Conservation (phyloP, 1,140 invertebrate species). For the Goniozus legneri region DNA sequence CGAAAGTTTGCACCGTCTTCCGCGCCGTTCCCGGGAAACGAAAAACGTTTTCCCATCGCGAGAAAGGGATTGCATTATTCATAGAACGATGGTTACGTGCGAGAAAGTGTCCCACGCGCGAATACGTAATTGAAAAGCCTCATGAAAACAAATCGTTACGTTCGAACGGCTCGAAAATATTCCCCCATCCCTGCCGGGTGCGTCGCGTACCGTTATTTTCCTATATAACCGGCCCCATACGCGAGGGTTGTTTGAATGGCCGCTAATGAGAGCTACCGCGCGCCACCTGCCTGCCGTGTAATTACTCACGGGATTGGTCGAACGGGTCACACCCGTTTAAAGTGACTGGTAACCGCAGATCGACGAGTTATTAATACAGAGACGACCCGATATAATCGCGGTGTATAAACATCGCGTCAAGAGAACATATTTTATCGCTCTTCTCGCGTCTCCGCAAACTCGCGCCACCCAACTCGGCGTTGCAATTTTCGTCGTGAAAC, state of each 20-base stretch:
- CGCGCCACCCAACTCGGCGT: too few relatives aligned
- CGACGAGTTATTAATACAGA: constrained; percentile 21
- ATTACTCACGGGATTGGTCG: constrained; percentile 25
- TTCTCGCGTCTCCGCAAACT: too few relatives aligned
- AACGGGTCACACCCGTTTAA: constrained; percentile 18
- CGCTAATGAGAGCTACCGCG: constrained; percentile 23
- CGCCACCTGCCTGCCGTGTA: constrained; percentile 16
- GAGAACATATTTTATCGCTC: too few relatives aligned
- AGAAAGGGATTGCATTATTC: constrained; percentile 27
- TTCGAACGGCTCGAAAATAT: constrained; percentile 7
- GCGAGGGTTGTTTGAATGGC: constrained; percentile 18
- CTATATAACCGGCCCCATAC: too few relatives aligned
- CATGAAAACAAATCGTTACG: constrained; percentile 15
- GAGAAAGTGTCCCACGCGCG: neutral
- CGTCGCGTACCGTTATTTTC: too few relatives aligned
- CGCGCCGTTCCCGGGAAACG: constrained; percentile 10
- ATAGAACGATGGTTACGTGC: constrained; percentile 1
- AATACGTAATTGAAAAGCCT: constrained; percentile 15
- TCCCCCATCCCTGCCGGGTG: neutral
- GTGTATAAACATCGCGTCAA: constrained; percentile 17
- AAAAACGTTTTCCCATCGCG: constrained; percentile 20
- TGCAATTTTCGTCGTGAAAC: too few relatives aligned
- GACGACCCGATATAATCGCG: too few relatives aligned
- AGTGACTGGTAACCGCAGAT: constrained; percentile 22
- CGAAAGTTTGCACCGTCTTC: too few relatives aligned